Evolutionary conservation across 2,888 invertebrate species (phyloP).

Genomic region (Harpalus rufipes): DNA sequence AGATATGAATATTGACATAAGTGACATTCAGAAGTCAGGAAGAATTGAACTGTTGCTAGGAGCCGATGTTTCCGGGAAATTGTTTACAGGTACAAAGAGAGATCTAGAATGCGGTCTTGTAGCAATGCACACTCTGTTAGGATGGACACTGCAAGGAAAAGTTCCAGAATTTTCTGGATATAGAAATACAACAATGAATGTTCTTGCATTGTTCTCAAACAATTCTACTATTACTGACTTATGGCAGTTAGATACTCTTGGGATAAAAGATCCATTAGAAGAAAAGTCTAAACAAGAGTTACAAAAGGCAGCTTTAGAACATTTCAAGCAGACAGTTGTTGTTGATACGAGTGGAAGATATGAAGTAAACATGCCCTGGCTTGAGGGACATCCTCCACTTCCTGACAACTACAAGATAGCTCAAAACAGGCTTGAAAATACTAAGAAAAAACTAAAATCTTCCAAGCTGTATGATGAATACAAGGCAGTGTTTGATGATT

Average conservation of each 20-base stretch:
- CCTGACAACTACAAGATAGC: not conserved
- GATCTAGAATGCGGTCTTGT: not conserved
- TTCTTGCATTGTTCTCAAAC: not conserved
- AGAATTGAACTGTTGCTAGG: not conserved
- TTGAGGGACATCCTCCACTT: not conserved
- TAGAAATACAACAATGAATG: not conserved
- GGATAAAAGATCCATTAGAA: not conserved
- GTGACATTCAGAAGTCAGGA: not conserved
- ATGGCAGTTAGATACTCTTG: not conserved
- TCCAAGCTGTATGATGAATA: not conserved
- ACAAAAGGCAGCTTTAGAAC: not conserved
- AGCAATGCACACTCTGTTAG: not conserved
- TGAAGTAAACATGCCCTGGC: not conserved
- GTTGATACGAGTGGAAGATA: not conserved
- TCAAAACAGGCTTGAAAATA: slow-evolving; percentile 5
- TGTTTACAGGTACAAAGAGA: not conserved
- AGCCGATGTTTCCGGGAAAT: not conserved
- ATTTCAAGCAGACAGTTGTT: not conserved
- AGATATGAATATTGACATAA: not conserved
- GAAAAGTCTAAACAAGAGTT: not conserved
- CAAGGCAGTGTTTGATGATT: slow-evolving; percentile 16
- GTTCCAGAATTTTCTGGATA: not conserved
- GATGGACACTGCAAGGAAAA: not conserved
- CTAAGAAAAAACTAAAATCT: slow-evolving; percentile 24
- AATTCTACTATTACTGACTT: not conserved